Conservation (phyloP, 2,888 invertebrate genomes). For the Mythimna ferrago region DNA sequence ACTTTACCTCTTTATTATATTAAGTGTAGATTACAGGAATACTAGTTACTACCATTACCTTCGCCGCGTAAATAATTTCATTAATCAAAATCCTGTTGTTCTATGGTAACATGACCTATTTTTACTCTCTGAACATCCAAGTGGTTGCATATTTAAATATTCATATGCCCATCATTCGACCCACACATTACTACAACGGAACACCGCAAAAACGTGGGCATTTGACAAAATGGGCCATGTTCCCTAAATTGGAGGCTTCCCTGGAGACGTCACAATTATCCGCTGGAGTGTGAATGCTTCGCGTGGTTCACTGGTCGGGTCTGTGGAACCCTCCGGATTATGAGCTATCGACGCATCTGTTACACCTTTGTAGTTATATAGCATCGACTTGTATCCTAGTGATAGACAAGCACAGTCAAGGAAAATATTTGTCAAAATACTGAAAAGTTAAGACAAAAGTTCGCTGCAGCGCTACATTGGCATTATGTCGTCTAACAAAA, state of each 20-base stretch:
- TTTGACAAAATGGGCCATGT: constrained; percentile 31
- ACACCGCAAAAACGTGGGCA: background rate
- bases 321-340: constrained; percentile 47
- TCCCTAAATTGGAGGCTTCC: constrained; percentile 36
- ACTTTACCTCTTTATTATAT: too few relatives aligned
- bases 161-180: background rate
- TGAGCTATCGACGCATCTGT: constrained; percentile 41
- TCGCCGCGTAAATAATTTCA: too few relatives aligned
- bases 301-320: constrained; percentile 40
- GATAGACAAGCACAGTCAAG: too few relatives aligned
- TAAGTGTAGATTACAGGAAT: too few relatives aligned
- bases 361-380: constrained; percentile 25
- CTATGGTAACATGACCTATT: background rate
- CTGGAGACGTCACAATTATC: constrained; percentile 39
- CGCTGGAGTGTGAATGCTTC: constrained; percentile 60
- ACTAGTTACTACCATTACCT: too few relatives aligned
- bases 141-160: background rate
- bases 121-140: background rate
- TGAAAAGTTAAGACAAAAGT: too few relatives aligned
- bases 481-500: too few relatives aligned
- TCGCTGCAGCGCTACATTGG: too few relatives aligned
- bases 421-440: too few relatives aligned
- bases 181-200: constrained; percentile 1
- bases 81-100: background rate
- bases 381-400: too few relatives aligned